Evolutionary conservation across 2,113 vertebrate genomes (phyloP), one percentile per base, ranked within the genome.

Genomic region (Penelope pileata): DNA sequence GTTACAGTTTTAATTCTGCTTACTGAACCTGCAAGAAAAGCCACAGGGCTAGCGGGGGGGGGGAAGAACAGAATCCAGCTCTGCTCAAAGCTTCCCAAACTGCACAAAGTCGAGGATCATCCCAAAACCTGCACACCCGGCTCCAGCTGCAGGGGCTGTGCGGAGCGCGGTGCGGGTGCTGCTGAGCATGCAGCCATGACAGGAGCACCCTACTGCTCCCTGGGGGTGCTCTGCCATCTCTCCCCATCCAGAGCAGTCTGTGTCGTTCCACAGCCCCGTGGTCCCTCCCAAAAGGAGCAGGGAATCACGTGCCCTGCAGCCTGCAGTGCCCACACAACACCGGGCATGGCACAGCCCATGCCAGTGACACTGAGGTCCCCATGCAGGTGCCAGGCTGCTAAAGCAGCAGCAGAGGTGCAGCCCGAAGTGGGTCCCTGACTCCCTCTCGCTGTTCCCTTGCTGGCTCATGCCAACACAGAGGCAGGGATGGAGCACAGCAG

Each of bases 281-380:
- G 9, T 51, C 32, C 62, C 40, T 12, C 0, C 4, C 19, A 66
- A 29, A 69, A 4, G 2, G 50, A 69, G 75, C 3, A 1, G 27
- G 19, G 62, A 27, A 68, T 8, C 12, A 40, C 23, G 40, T 5
- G 1, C 8, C 0, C 23, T 6, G n/a, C 4, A n/a, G 62, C 13
- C 27, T 13, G 29, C 0, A 0, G 38, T 30, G 69, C 38, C 70
- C 16, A 2, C 9, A 7, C 3, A 3, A 26, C 58, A 30, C 32
- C 15, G 19, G 15, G 42, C 53, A 59, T 15, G 26, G 58, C 51
- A 30, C 27, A 54, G 26, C 29, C 16, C 16, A 24, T 2, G 5
- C 43, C 69, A 36, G 43, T 0, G 2, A 24, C 36, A 45, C 10
- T 9, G 67, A 1, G 62, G 43, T 58, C 15, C 42, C 0, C 0